Evolutionary conservation across 92 coral and sea anemone genomes (phyloP), one percentile per base, ranked within the genome.

Genomic region (Ricordea florida): DNA sequence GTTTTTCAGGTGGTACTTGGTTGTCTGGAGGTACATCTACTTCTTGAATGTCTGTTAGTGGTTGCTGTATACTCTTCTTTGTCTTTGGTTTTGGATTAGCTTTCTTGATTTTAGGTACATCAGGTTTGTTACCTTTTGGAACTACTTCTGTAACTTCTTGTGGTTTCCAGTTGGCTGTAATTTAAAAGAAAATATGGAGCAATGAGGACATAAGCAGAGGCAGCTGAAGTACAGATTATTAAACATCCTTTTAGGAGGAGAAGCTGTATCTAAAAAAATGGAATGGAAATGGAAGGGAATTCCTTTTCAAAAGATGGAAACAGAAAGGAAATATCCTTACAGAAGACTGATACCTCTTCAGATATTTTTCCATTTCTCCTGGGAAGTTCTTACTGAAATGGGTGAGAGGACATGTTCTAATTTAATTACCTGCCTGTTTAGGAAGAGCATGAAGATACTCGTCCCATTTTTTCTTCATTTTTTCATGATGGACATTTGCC

Each of bases 391-490:
- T n/a, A n/a, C n/a, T n/a, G n/a, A n/a, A n/a, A n/a, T n/a, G n/a
- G n/a, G n/a, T n/a, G n/a, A n/a, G n/a, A n/a, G n/a, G n/a, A n/a
- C n/a, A n/a, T n/a, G n/a, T n/a, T n/a, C n/a, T n/a, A n/a, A n/a
- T n/a, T 29, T 27, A 41, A 45, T 25, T 87, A 93, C 98, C 98
- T 93, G 88, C 83, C 74, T 78, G 80, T 82, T 94, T 94, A 7
- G 92, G 89, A 35, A 84, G 49, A 20, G 94, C 37, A 25, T 79
- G 70, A 49, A 87, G 72, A 49, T 94, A 88, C 32, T 74, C 88
- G 13, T 92, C 87, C 98, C 98, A 94, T 1, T 87, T 88, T 56
- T 91, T 94, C 70, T 94, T 91, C 98, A 91, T 94, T 51, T 88
- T 83, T 69, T 94, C 97, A 76, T 94, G 91, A 46, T 82, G 86